Evolutionary conservation across 2,888 invertebrate species (phyloP).

Genomic region (Geophilus truncorum): DNA sequence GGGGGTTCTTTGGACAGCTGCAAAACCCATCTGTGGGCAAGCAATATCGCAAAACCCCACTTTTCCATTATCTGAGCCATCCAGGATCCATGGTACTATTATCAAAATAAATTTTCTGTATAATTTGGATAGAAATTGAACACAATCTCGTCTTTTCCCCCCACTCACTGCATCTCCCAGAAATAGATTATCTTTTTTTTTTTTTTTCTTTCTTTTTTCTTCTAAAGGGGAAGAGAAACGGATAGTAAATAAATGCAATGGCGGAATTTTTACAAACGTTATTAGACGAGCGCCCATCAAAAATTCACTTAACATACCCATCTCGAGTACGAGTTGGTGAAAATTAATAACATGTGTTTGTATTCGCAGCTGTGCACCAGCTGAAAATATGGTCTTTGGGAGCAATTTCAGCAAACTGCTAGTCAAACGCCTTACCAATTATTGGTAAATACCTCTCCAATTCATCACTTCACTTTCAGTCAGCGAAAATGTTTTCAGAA

Average conservation of each 20-base stretch:
- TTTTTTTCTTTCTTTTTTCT: not conserved
- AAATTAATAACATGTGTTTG: conserved; percentile 22
- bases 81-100: not conserved
- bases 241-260: not conserved
- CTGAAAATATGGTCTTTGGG: not conserved
- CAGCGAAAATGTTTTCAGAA: no score
- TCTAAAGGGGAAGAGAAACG: not conserved
- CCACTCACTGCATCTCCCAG: not conserved
- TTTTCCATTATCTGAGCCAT: not conserved
- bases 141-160: not conserved
- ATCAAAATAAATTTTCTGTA: not conserved
- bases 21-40: conserved; percentile 10
- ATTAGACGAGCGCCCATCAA: not conserved
- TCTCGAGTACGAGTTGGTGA: not conserved
- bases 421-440: not conserved
- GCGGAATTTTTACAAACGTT: not conserved
- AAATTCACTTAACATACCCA: conserved; percentile 17
- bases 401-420: not conserved
- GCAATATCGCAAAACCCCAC: not conserved
- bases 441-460: not conserved
- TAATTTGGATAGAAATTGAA: not conserved
- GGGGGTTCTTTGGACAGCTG: conserved; percentile 5
- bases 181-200: not conserved
- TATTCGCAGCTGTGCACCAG: conserved; percentile 12
- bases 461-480: no score